Evolutionary conservation across 2,888 invertebrate genomes (phyloP).

Genomic region (Pseudococcus longispinus): DNA sequence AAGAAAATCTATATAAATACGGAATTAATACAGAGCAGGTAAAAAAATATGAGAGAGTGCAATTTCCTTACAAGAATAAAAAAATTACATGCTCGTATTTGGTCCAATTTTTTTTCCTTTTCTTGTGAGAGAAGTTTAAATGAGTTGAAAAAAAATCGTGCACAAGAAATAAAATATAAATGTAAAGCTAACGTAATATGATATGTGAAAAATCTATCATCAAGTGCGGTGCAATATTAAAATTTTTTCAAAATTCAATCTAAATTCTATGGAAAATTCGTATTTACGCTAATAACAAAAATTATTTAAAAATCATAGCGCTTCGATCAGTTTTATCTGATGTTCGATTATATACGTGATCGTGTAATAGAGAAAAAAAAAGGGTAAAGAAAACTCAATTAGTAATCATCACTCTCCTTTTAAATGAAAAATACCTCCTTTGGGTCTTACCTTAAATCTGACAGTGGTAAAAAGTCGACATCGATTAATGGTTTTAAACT

Average conservation of each 20-base stretch:
- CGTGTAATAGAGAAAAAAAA: not conserved
- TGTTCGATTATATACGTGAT: constrained; percentile 10
- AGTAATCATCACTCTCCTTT: not conserved
- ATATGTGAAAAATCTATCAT: constrained; percentile 44
- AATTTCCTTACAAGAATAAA: not conserved
- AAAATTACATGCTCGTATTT: constrained; percentile 38
- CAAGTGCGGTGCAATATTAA: constrained; percentile 37
- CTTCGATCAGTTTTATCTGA: constrained; percentile 50
- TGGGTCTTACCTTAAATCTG: constrained; percentile 82
- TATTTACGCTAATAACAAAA: constrained; percentile 6
- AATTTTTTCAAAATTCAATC: constrained; percentile 19
- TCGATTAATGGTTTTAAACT: constrained; percentile 91
- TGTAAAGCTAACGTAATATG: constrained; percentile 30
- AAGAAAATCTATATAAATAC: constrained; percentile 37
- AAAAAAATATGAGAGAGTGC: constrained; percentile 22
- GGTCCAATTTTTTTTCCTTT: not conserved
- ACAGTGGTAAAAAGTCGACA: constrained; percentile 91
- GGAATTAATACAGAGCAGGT: constrained; percentile 26
- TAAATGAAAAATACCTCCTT: not conserved
- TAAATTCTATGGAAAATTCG: constrained; percentile 1
- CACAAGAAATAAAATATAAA: constrained; percentile 11
- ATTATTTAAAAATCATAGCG: not conserved
- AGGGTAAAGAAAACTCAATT: not conserved
- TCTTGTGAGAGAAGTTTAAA: not conserved
- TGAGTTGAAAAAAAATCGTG: constrained; percentile 32